phyloP scores from a whole-genome alignment of 1,140 invertebrate species.

The Bombus superbus region DNA sequence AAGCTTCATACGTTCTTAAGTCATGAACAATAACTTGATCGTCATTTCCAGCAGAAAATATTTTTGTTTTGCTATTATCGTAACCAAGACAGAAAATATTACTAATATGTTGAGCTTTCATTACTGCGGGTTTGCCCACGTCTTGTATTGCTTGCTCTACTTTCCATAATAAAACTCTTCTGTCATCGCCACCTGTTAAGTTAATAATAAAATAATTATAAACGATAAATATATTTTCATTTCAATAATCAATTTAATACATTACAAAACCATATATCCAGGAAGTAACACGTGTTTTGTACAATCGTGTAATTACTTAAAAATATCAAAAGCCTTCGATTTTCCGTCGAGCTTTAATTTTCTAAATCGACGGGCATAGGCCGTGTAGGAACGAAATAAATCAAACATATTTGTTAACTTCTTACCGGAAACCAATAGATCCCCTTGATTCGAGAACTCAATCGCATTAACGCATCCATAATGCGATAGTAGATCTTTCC shows the following conservation, averaged over 20 bases:
- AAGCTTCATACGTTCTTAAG: conserved; percentile 86
- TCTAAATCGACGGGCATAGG: conserved; percentile 12
- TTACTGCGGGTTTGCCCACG: conserved; percentile 85
- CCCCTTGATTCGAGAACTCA: conserved; percentile 95
- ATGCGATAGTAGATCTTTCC: conserved; percentile 93
- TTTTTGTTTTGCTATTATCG: conserved; percentile 89
- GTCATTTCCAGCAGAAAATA: conserved; percentile 97
- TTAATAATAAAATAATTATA: background rate
- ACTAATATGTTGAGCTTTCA: conserved; percentile 93
- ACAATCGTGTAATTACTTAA: background rate
- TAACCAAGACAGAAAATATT: conserved; percentile 97
- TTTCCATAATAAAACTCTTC: conserved; percentile 94
- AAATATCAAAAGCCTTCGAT: background rate
- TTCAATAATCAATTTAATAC: background rate
- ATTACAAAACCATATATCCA: background rate
- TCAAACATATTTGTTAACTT: background rate
- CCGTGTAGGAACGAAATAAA: background rate
- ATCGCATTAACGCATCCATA: conserved; percentile 98
- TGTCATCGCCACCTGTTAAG: conserved; percentile 93
- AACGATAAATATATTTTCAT: background rate
- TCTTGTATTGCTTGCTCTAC: conserved; percentile 89
- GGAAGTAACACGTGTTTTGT: background rate
- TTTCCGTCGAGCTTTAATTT: conserved; percentile 14
- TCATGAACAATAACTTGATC: conserved; percentile 96
- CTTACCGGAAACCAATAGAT: conserved; percentile 93